Evolutionary conservation across 1,140 invertebrate genomes (phyloP).

Genomic region (Eumeta japonica): DNA sequence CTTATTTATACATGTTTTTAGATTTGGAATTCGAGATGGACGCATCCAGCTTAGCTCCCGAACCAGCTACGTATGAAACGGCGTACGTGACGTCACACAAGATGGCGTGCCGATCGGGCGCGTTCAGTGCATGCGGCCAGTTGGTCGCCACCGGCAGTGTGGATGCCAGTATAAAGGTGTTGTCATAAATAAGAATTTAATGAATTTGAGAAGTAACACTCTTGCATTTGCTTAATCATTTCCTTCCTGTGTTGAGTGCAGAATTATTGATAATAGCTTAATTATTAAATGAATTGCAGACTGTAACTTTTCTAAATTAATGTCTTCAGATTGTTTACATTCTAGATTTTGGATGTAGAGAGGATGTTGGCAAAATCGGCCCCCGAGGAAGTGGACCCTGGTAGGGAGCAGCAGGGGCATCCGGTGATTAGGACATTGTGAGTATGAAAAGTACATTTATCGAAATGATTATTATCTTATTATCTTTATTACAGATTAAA

Average conservation of each 20-base stretch:
- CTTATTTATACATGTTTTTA: constrained; percentile 31
- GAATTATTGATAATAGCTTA: neutral
- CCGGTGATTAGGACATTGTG: constrained; percentile 94
- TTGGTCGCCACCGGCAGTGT: constrained; percentile 97
- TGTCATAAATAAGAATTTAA: constrained; percentile 1
- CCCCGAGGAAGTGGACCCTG: constrained; percentile 74
- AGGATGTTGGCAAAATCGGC: constrained; percentile 94
- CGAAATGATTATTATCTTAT: neutral
- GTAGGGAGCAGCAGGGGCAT: constrained; percentile 87
- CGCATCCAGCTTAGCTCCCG: constrained; percentile 82
- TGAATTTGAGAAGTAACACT: neutral
- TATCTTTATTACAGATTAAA: too few relatives aligned
- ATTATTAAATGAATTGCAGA: neutral
- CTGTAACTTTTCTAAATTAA: neutral
- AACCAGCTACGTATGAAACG: constrained; percentile 95
- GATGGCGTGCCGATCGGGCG: constrained; percentile 90
- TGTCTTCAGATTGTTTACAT: neutral
- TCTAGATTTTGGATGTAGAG: constrained; percentile 92
- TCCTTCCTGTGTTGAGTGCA: neutral
- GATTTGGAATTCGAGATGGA: constrained; percentile 97
- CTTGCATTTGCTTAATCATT: neutral
- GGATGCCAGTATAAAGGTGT: constrained; percentile 94
- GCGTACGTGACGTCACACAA: constrained; percentile 99
- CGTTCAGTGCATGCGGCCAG: constrained; percentile 92
- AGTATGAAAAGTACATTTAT: constrained; percentile 20